Evolutionary conservation across 2,888 invertebrate genomes (phyloP).

Genomic region (Ennomos fuscantarius): DNA sequence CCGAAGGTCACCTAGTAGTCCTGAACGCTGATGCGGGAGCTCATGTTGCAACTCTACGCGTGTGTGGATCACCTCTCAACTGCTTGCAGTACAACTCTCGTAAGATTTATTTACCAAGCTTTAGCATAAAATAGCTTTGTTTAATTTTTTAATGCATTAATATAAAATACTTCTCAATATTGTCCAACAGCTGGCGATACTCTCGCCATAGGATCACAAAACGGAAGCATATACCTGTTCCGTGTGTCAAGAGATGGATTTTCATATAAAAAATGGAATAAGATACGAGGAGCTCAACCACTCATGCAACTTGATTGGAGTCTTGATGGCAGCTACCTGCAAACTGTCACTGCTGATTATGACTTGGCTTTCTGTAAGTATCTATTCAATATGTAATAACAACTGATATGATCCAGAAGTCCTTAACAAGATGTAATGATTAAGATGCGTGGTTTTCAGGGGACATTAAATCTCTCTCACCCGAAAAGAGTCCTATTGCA

Average conservation of each 20-base stretch:
- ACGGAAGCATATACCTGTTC: conserved; percentile 90
- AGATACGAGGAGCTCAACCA: conserved; percentile 94
- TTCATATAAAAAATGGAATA: conserved; percentile 95
- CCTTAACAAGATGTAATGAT: conserved; percentile 14
- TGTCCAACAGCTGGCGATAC: conserved; percentile 95
- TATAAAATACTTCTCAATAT: conserved; percentile 14
- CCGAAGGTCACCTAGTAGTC: conserved; percentile 94
- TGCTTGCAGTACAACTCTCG: conserved; percentile 95
- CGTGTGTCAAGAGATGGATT: conserved; percentile 95
- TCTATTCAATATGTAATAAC: neutral
- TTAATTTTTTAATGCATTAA: neutral
- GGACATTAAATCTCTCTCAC: conserved; percentile 95
- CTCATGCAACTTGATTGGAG: conserved; percentile 96
- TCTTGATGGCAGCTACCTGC: conserved; percentile 93
- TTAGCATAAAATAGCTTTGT: no score
- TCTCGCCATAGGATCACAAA: conserved; percentile 95
- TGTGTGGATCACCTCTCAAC: conserved; percentile 94
- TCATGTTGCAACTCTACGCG: conserved; percentile 93
- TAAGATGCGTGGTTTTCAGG: conserved; percentile 80
- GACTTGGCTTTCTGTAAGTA: conserved; percentile 94
- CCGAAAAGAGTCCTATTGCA: conserved; percentile 94
- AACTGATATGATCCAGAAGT: conserved; percentile 4
- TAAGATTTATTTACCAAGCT: conserved; percentile 58
- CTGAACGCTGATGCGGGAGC: conserved; percentile 94
- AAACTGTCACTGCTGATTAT: conserved; percentile 95